phyloP scores from a whole-genome alignment of 2,797 vertebrate genomes.

The Halcyon smyrnensis region DNA sequence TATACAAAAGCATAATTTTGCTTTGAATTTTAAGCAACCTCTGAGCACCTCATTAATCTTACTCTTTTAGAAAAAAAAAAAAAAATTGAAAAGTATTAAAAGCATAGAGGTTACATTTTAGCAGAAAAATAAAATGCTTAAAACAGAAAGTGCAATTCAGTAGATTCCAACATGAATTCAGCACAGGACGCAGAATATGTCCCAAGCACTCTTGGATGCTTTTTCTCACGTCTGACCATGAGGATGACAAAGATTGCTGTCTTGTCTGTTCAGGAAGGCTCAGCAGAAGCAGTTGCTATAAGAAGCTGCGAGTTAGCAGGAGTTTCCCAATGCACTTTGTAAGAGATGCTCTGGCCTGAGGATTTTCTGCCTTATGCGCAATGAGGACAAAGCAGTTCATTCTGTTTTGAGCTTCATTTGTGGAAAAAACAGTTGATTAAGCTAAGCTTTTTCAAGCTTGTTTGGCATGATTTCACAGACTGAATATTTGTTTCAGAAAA shows the following conservation, averaged over 20 bases:
- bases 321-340: not conserved
- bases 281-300: accelerated
- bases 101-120: not conserved
- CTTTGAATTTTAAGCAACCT: not conserved
- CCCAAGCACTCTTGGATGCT: not conserved
- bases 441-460: not conserved
- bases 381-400: not conserved
- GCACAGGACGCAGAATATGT: not conserved
- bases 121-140: not conserved
- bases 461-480: not conserved
- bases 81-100: not conserved
- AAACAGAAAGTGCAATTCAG: not conserved
- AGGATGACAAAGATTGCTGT: not conserved
- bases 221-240: not conserved
- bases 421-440: not conserved
- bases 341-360: not conserved
- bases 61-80: not conserved
- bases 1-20: not conserved
- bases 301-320: not conserved
- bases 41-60: not conserved
- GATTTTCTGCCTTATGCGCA: not conserved
- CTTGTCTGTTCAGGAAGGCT: not conserved
- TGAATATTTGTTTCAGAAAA: not conserved
- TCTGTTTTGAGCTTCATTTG: not conserved
- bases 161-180: not conserved